These are phyloP conservation scores for Mayetiola destructor DNA, from an alignment of 2,888 invertebrate species.

Conservation along the genomic window DNA sequence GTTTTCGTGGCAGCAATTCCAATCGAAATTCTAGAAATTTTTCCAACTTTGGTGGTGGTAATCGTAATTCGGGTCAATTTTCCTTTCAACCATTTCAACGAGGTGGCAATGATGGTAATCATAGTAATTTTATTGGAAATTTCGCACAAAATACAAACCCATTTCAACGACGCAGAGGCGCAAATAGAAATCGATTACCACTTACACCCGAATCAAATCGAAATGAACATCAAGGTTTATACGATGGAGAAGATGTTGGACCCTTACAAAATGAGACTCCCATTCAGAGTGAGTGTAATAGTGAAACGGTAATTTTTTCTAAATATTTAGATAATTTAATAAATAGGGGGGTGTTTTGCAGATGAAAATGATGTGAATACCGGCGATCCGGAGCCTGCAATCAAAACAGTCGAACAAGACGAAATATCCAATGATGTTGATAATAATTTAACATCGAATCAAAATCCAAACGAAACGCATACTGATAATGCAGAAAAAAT, in stretches of 20 bases:
- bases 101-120: not conserved
- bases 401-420: not conserved
- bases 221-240: constrained; percentile 13
- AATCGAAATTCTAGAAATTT: constrained; percentile 13
- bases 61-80: not conserved
- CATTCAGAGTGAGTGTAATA: not conserved
- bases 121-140: not conserved
- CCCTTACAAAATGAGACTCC: not conserved
- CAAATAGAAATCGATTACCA: not conserved
- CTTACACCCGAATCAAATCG: too few species aligned
- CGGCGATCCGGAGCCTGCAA: too few species aligned
- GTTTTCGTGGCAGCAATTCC: constrained; percentile 15
- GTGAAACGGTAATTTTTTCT: too few species aligned
- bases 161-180: constrained; percentile 2
- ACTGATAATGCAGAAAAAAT: too few species aligned
- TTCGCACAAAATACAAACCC: not conserved
- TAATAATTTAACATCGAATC: not conserved
- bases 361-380: not conserved
- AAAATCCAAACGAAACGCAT: not conserved
- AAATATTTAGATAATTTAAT: not conserved
- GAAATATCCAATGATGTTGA: not conserved
- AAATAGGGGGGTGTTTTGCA: not conserved
- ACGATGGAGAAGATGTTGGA: constrained; percentile 5
- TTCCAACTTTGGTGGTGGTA: not conserved
- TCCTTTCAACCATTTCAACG: not conserved